Evolutionary conservation across 1,140 invertebrate genomes (phyloP).

Genomic region (Tetramorium simillimum): DNA sequence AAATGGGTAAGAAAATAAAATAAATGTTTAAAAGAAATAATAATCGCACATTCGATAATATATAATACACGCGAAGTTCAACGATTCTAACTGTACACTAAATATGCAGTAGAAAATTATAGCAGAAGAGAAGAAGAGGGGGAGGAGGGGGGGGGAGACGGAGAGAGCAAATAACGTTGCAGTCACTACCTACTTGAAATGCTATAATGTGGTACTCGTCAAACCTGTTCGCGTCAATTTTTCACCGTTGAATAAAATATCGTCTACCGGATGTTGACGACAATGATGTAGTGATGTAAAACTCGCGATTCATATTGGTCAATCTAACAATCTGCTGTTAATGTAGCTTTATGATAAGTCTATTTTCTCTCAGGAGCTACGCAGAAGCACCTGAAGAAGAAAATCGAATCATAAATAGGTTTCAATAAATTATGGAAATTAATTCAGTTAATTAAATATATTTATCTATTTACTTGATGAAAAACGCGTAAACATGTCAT

Average conservation of each 20-base stretch:
- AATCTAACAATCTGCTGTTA: constrained; percentile 29
- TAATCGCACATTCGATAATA: neutral
- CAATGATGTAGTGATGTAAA: constrained; percentile 51
- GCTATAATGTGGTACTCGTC: constrained; percentile 50
- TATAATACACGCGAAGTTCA: neutral
- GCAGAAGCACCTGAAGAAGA: neutral
- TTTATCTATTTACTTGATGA: no score
- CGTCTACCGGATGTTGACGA: constrained; percentile 37
- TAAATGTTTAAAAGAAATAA: neutral
- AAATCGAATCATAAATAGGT: neutral
- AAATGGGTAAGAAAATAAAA: neutral
- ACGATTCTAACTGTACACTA: constrained; percentile 34
- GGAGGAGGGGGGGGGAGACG: neutral
- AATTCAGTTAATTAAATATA: neutral
- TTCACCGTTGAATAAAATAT: constrained; percentile 41
- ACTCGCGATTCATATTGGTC: constrained; percentile 32
- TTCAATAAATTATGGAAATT: neutral
- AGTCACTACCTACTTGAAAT: constrained; percentile 32
- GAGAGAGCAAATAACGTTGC: neutral
- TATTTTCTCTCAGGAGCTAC: neutral
- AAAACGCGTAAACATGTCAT: neutral
- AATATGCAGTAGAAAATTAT: constrained; percentile 49
- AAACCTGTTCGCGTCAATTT: constrained; percentile 50
- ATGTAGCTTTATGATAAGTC: constrained; percentile 3
- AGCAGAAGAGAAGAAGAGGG: neutral